Conservation (phyloP, 1,140 invertebrate genomes). For the Leptoteleia sp. region DNA sequence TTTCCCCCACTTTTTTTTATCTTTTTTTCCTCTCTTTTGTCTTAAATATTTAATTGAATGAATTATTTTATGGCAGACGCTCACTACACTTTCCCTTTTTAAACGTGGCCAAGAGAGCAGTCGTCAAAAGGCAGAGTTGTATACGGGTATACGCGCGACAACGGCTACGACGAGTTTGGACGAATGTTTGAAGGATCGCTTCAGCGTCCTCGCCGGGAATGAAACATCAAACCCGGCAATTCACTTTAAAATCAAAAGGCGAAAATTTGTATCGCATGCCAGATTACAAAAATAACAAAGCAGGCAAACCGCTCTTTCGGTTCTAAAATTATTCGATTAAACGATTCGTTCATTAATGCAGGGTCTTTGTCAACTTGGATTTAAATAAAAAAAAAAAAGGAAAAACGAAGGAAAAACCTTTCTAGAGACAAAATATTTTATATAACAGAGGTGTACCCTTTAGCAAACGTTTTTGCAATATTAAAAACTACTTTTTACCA, state of each 20-base stretch:
- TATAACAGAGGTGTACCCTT: background rate
- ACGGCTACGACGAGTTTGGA: constrained; percentile 2
- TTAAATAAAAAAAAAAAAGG: too few species aligned
- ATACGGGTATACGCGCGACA: constrained; percentile 28
- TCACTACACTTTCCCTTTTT: constrained; percentile 14
- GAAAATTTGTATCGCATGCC: constrained; percentile 32
- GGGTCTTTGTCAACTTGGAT: background rate
- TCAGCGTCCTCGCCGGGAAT: constrained; percentile 7
- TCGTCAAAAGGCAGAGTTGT: constrained; percentile 32
- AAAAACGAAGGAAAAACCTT: too few species aligned
- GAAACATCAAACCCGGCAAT: constrained; percentile 45
- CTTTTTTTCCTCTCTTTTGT: too few species aligned
- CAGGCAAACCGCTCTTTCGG: constrained; percentile 15
- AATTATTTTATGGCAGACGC: constrained; percentile 21
- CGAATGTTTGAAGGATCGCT: constrained; percentile 28
- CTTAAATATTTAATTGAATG: too few species aligned
- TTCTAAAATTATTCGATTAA: constrained; percentile 29
- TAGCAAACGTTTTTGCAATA: too few species aligned
- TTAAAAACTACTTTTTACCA: too few species aligned
- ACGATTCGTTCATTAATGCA: constrained; percentile 40
- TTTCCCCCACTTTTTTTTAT: background rate
- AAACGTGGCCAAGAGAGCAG: constrained; percentile 12
- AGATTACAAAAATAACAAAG: constrained; percentile 52
- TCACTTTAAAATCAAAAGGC: constrained; percentile 49
- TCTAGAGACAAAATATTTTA: constrained; percentile 23